A percentile compares a stretch with the other conserved stretches of the same genome.
Evolutionary conservation across 2,113 vertebrate genomes (phyloP).

Genomic region (Mugil cephalus): DNA sequence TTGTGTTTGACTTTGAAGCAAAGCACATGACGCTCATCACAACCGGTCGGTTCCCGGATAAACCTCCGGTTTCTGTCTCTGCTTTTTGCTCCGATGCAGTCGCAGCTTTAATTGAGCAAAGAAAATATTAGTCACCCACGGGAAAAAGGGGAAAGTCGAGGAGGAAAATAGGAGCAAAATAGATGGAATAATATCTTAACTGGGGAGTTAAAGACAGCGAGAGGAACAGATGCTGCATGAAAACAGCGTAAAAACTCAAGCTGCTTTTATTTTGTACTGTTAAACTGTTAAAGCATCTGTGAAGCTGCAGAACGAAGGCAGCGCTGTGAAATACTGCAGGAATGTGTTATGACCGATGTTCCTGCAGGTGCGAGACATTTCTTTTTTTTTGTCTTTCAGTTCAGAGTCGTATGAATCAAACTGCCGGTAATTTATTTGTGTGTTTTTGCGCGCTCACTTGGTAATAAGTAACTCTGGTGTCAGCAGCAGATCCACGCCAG

Average conservation of each 20-base stretch:
- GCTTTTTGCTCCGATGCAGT: constrained; percentile 23
- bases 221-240: constrained; percentile 15
- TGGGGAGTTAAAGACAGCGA: neutral
- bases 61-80: constrained; percentile 22
- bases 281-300: neutral
- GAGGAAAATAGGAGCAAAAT: constrained; percentile 68
- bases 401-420: constrained; percentile 9
- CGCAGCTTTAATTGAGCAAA: constrained; percentile 62
- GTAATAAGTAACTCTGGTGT: constrained; percentile 26
- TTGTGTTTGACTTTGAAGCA: constrained; percentile 16
- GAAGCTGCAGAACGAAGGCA: neutral
- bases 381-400: neutral
- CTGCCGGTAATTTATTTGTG: neutral
- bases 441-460: neutral
- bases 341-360: neutral
- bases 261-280: constrained; percentile 8
- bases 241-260: neutral
- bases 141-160: constrained; percentile 59
- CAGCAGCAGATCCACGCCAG: neutral
- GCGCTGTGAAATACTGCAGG: neutral
- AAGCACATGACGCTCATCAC: constrained; percentile 54
- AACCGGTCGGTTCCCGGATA: constrained; percentile 4
- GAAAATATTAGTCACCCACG: constrained; percentile 81
- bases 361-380: constrained; percentile 37
- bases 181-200: constrained; percentile 45